Percentiles rank a stretch among this genome's conserved stretches.
phyloP scores from a whole-genome alignment of 2,113 vertebrate genomes.

The sheep (Ovis aries) region ARS-UI_Ramb_v3.0 NC_056065.1:73970001-73970500 shows the following conservation, averaged over 20 bases:
- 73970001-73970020: neutral
- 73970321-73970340: neutral
- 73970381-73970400: neutral
- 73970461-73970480: neutral
- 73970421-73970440: neutral
- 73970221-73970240: neutral
- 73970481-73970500: neutral
- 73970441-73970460: neutral
- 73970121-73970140: neutral
- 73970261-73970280: neutral
- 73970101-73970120: neutral
- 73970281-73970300: neutral
- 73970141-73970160: neutral
- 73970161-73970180: neutral
- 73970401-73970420: neutral
- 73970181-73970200: neutral
- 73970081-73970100: neutral
- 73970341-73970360: neutral
- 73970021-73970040: neutral
- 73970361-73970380: neutral
- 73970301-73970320: neutral
- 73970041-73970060: neutral
- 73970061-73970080: neutral
- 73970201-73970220: neutral
- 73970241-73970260: neutral